These are phyloP conservation scores for Fundulus diaphanus DNA, from an alignment of 2,797 vertebrate genomes.

Conservation along the genomic window DNA sequence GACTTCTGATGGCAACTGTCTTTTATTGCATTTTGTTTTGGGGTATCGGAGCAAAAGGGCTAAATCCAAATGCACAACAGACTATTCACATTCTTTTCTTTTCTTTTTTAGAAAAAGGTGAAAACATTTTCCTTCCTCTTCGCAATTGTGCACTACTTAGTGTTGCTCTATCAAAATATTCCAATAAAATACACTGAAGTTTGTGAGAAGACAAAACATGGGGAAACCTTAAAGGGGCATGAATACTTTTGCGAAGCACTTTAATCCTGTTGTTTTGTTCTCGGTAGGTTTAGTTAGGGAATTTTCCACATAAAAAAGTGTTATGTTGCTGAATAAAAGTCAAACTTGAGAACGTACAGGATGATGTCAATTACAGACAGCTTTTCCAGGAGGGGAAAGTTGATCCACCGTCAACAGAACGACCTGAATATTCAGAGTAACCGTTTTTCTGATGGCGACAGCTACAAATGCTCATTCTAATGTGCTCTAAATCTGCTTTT, in stretches of 20 bases:
- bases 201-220: conserved; percentile 1
- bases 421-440: conserved; percentile 29
- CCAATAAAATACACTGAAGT: neutral
- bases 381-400: conserved; percentile 29
- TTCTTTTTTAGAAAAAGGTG: neutral
- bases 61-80: neutral
- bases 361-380: conserved; percentile 58
- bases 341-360: conserved; percentile 60
- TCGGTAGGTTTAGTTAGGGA: conserved; percentile 17
- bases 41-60: neutral
- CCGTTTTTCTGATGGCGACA: conserved; percentile 27
- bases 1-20: neutral
- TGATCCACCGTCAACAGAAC: conserved; percentile 28
- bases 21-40: neutral
- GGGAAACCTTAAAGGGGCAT: neutral
- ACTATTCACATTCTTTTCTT: neutral
- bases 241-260: neutral
- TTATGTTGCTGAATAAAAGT: conserved; percentile 29
- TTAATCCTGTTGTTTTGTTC: conserved; percentile 21
- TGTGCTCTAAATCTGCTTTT: conserved; percentile 43
- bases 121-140: neutral
- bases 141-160: neutral
- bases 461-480: conserved; percentile 33
- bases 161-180: neutral
- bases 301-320: conserved; percentile 31